Percentiles rank a stretch among this genome's conserved stretches.
phyloP scores from a whole-genome alignment of 2,797 vertebrate species.

The Trematomus bernacchii region DNA sequence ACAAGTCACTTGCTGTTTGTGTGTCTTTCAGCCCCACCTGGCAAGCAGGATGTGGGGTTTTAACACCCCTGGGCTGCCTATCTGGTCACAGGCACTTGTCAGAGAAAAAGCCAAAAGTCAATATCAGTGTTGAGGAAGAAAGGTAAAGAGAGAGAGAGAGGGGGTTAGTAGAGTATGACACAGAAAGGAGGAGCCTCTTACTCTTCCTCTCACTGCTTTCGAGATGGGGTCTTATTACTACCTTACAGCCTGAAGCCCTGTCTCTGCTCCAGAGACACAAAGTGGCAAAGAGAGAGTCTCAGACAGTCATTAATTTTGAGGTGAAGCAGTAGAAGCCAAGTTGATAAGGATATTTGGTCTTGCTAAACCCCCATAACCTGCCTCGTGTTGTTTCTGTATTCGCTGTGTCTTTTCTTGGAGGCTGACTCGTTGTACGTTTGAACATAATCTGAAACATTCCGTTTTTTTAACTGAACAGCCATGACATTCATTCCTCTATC shows the following conservation, averaged over 20 bases:
- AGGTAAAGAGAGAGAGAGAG: slow-evolving; percentile 29
- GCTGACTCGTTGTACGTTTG: background rate
- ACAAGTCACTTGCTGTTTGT: slow-evolving; percentile 57
- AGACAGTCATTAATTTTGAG: slow-evolving; percentile 63
- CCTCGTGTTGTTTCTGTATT: slow-evolving; percentile 9
- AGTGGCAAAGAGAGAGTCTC: slow-evolving; percentile 40
- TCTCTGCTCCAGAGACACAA: slow-evolving; percentile 41
- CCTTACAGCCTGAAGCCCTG: slow-evolving; percentile 47
- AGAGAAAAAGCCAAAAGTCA: slow-evolving; percentile 51
- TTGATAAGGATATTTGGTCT: slow-evolving; percentile 36
- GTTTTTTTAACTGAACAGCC: slow-evolving; percentile 16
- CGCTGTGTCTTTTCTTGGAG: slow-evolving; percentile 1
- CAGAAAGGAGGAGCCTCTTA: slow-evolving; percentile 14
- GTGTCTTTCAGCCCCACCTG: slow-evolving; percentile 60
- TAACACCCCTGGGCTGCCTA: slow-evolving; percentile 58
- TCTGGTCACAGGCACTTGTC: slow-evolving; percentile 60
- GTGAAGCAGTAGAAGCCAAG: slow-evolving; percentile 25
- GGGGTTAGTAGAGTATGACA: slow-evolving; percentile 18
- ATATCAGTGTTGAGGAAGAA: slow-evolving; percentile 50
- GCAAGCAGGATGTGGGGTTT: slow-evolving; percentile 62
- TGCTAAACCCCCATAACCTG: slow-evolving; percentile 38
- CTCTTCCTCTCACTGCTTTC: slow-evolving; percentile 39
- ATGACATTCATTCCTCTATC: slow-evolving; percentile 51
- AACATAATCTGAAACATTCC: slow-evolving; percentile 28
- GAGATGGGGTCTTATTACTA: slow-evolving; percentile 53